Conservation (phyloP, 2,888 invertebrate genomes). For the Caenorhabditis japonica region DNA sequence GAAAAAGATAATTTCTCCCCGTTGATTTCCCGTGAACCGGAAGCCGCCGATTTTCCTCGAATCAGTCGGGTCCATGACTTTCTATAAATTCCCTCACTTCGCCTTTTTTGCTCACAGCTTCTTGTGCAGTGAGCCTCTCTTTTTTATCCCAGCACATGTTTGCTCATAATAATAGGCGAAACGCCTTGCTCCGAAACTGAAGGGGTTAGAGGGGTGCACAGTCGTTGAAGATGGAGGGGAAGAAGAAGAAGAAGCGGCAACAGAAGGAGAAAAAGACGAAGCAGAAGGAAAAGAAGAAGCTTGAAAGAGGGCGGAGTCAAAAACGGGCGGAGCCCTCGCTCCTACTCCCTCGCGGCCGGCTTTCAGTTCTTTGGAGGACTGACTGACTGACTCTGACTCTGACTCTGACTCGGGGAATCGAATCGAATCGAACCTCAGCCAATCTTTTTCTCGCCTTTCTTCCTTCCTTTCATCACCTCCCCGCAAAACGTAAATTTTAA, state of each 20-base stretch:
- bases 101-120: too few species aligned
- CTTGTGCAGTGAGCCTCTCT: background rate
- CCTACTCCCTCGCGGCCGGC: background rate
- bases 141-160: constrained; percentile 43
- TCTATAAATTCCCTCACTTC: too few species aligned
- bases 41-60: too few species aligned
- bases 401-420: background rate
- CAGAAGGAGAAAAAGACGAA: constrained; percentile 15
- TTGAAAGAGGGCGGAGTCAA: constrained; percentile 23
- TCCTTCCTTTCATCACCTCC: constrained; percentile 21
- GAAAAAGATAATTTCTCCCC: too few species aligned
- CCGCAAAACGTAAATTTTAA: constrained; percentile 24
- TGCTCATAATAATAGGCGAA: constrained; percentile 51
- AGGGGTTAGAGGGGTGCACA: constrained; percentile 16
- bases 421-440: constrained; percentile 29
- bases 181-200: constrained; percentile 14
- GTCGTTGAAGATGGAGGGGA: constrained; percentile 12
- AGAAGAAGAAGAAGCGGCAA: constrained; percentile 6
- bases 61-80: too few species aligned
- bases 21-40: too few species aligned
- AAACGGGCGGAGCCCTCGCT: constrained; percentile 15
- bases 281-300: constrained; percentile 17
- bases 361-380: background rate
- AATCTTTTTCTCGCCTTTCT: background rate
- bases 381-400: too few species aligned